Evolutionary conservation across 2,113 vertebrate genomes (phyloP).

Genomic region (Leucosticte australis): DNA sequence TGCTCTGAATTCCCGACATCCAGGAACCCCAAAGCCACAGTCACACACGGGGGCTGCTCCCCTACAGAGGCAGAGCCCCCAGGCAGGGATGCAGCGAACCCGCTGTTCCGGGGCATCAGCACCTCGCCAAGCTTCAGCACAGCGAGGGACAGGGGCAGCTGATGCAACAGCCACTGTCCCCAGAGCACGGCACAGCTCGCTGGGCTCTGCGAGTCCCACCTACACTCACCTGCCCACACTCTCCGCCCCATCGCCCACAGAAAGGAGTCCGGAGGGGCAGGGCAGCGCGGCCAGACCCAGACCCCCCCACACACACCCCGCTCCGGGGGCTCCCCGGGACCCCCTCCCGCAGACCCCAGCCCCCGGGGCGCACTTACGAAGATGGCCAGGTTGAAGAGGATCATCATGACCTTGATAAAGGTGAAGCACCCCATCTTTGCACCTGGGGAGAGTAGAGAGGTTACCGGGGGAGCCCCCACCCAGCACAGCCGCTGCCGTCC

Average conservation of each 20-base stretch:
- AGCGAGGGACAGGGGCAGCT: background rate
- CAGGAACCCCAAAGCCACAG: background rate
- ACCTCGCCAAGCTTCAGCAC: background rate
- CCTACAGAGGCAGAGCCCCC: accelerated
- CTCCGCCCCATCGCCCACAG: accelerated
- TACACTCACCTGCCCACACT: background rate
- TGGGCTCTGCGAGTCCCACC: background rate
- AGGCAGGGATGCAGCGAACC: background rate
- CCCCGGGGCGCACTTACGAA: conserved; percentile 82
- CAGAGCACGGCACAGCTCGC: background rate
- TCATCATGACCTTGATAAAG: conserved; percentile 86
- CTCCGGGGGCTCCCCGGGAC: background rate
- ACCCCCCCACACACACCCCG: accelerated
- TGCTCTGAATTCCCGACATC: background rate
- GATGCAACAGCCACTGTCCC: background rate
- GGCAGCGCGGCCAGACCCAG: background rate
- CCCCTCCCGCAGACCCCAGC: accelerated
- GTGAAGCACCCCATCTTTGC: conserved; percentile 86
- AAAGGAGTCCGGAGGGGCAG: background rate
- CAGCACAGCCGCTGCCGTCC: background rate
- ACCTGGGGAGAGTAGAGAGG: conserved; percentile 37
- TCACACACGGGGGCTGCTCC: background rate
- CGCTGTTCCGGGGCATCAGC: background rate
- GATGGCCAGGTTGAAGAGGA: conserved; percentile 87
- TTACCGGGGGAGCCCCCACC: background rate